Evolutionary conservation across 2,888 invertebrate species (phyloP), one percentile per base, ranked within the genome.

Genomic region (Acleris literana): DNA sequence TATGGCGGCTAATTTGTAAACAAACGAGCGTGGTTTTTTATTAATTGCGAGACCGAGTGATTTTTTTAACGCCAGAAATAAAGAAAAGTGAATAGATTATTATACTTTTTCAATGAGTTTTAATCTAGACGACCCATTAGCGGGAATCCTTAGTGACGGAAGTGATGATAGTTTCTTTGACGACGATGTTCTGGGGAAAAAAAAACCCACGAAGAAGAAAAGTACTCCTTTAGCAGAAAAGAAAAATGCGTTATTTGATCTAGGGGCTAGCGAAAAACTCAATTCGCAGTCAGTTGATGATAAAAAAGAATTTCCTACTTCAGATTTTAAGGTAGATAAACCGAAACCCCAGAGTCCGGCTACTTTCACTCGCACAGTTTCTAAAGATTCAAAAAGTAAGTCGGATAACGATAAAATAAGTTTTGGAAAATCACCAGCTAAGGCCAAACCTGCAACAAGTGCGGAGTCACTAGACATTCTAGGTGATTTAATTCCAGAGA

Each of bases 161-260:
- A 95, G 95, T 74, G 94, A 95, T 74, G 96, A 96, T 75, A 95
- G 95, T 84, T 96, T 96, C 76, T 96, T 95, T 75, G 95, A 95
- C 72, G 94, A 94, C 72, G 94, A 94, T 72, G 92, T 90, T 63
- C 74, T 91, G 48, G 89, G 90, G 18, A 92, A 90, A 76, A 92
- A 89, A 75, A 90, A 90, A 73, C 71, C 86, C 3, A 60, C 70
- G 25, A 90, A 88, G 69, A 87, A 87, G 70, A 85, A 83, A 72
- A 78, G 71, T 48, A 82, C 83, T 16, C 78, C 84, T 44, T 81
- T 74, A 63, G 73, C 79, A 1, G 86, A 86, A 60, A 91, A 86
- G 75, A 92, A 90, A 77, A 90, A 77, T 68, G 75, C 87, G 16
- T 71, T 93, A 58, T 92, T 93, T 74, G 85, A 92, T 75, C 81